Percentiles rank a stretch among this genome's conserved stretches.
Evolutionary conservation across 2,113 vertebrate species (phyloP).

Genomic region (Turdus rufiventris): DNA sequence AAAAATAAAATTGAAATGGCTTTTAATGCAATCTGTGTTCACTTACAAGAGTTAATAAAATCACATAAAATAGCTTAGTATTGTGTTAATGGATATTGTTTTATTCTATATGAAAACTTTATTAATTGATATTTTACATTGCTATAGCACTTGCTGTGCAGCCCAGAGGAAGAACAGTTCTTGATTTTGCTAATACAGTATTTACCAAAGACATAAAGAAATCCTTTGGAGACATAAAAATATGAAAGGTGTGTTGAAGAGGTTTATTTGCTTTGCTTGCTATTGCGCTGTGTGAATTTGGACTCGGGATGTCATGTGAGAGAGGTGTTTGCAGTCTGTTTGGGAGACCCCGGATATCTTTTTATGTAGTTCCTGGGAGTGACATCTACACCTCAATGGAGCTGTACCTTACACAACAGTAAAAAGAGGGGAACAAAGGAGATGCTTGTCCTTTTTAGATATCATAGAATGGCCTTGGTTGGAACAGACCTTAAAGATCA

Average conservation of each 20-base stretch:
- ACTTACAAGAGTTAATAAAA: slow-evolving; percentile 71
- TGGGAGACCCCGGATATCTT: not conserved
- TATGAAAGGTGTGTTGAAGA: not conserved
- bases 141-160: slow-evolving; percentile 35
- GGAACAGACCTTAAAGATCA: not conserved
- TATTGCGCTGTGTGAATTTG: not conserved
- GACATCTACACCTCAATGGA: not conserved
- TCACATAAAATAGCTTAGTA: slow-evolving; percentile 67
- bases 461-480: not conserved
- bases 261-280: not conserved
- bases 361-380: not conserved
- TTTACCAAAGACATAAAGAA: not conserved
- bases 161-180: not conserved
- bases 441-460: not conserved
- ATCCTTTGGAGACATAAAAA: not conserved
- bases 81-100: slow-evolving; percentile 66
- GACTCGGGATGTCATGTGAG: not conserved
- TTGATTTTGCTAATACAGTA: not conserved
- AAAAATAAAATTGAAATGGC: slow-evolving; percentile 69
- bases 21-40: slow-evolving; percentile 79
- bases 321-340: not conserved
- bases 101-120: slow-evolving; percentile 53
- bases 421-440: not conserved
- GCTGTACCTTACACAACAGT: not conserved
- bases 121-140: slow-evolving; percentile 51